phyloP scores from a whole-genome alignment of 2,113 vertebrate species.

The Oreochromis aureus region DNA sequence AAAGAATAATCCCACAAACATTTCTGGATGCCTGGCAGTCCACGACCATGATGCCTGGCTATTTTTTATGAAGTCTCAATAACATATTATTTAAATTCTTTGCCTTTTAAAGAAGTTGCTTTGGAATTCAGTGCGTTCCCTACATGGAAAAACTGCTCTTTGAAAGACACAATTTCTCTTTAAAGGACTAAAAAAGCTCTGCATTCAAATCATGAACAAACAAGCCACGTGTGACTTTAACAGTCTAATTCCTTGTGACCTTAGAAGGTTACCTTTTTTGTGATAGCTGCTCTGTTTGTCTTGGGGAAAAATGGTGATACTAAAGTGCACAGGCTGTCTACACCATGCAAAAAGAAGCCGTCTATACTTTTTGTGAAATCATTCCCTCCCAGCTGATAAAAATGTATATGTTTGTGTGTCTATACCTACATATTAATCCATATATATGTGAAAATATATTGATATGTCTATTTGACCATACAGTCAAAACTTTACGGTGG shows the following conservation, averaged over 20 bases:
- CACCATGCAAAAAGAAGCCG: neutral
- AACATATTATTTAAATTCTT: conserved; percentile 63
- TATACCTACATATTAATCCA: neutral
- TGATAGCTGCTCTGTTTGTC: neutral
- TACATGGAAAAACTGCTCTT: neutral
- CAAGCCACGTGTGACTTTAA: neutral
- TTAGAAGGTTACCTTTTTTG: neutral
- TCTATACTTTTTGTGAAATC: neutral
- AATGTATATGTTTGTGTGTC: neutral
- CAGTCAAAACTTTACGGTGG: neutral
- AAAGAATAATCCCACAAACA: conserved; percentile 45
- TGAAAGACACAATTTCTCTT: neutral
- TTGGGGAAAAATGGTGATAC: neutral
- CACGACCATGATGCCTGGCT: neutral
- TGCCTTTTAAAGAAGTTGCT: conserved; percentile 33
- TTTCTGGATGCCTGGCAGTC: conserved; percentile 47
- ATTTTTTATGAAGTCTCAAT: conserved; percentile 6
- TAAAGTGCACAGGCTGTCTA: neutral
- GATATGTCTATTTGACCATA: neutral
- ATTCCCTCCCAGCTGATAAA: neutral
- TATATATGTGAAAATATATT: neutral
- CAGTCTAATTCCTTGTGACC: neutral
- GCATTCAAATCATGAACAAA: neutral
- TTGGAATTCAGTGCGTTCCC: neutral
- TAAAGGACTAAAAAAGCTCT: neutral